Conservation (phyloP, 2,888 invertebrate genomes). For the Vanessa cardui region DNA sequence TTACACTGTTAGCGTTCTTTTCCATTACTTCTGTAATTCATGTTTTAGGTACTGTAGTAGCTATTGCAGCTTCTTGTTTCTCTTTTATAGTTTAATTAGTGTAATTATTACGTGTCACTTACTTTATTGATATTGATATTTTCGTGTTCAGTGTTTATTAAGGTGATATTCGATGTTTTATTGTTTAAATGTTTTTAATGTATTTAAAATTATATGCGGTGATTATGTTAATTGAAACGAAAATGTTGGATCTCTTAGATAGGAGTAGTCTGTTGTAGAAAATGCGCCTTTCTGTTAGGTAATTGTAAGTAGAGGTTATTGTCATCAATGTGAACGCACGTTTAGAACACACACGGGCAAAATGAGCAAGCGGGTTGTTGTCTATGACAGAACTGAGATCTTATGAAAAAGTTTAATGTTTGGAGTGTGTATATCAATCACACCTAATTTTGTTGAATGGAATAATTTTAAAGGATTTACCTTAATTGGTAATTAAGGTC, state of each 20-base stretch:
- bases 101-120: constrained; percentile 3
- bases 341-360: constrained; percentile 49
- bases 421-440: no score
- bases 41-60: constrained; percentile 5
- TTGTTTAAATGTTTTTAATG: constrained; percentile 1
- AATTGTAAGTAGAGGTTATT: constrained; percentile 62
- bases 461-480: no score
- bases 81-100: constrained; percentile 12
- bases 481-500: no score
- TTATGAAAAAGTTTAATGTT: no score
- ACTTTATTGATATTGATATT: constrained; percentile 15
- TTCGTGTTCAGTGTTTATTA: constrained; percentile 3
- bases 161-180: constrained; percentile 1
- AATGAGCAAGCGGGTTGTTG: constrained; percentile 21
- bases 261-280: constrained; percentile 57
- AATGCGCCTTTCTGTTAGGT: constrained; percentile 70
- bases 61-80: constrained; percentile 4
- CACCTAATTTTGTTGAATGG: no score
- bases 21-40: constrained; percentile 25
- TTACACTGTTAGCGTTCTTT: constrained; percentile 68
- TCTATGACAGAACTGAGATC: no score
- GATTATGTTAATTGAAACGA: constrained; percentile 23
- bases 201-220: constrained; percentile 46
- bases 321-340: constrained; percentile 70
- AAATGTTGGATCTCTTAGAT: constrained; percentile 41